These are phyloP conservation scores for Cyanistes caeruleus DNA, from an alignment of 2,113 vertebrate species.

Conservation along the genomic window DNA sequence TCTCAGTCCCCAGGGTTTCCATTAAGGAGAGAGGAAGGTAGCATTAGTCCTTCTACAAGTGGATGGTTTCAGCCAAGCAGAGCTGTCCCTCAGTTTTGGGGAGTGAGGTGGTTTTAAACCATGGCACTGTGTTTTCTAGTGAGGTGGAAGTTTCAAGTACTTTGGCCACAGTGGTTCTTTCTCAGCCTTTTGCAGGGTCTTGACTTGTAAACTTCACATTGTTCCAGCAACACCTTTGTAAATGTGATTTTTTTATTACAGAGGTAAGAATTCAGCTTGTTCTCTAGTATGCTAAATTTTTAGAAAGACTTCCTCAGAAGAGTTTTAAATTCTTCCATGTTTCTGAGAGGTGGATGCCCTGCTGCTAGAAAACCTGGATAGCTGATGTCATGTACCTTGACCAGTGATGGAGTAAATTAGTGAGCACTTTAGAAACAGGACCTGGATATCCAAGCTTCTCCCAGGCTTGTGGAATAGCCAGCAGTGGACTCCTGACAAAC, in stretches of 20 bases:
- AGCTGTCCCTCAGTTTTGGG: not conserved
- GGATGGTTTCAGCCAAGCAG: not conserved
- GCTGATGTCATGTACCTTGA: not conserved
- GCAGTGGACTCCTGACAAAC: not conserved
- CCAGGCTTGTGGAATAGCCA: not conserved
- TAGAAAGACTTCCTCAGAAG: not conserved
- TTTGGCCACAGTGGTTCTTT: not conserved
- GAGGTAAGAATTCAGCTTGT: not conserved
- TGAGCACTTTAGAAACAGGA: not conserved
- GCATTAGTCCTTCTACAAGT: not conserved
- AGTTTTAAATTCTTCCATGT: not conserved
- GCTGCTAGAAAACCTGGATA: not conserved
- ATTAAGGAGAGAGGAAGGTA: not conserved
- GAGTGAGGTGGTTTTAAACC: not conserved
- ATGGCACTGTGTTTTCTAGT: not conserved
- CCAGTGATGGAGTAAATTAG: not conserved
- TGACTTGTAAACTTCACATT: not conserved
- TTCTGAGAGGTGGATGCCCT: not conserved
- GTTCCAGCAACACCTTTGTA: not conserved
- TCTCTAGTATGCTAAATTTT: not conserved
- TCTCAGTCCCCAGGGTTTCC: not conserved
- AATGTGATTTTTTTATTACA: not conserved
- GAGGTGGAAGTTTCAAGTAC: not conserved
- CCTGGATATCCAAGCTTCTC: not conserved
- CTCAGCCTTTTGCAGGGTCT: not conserved